These are phyloP conservation scores for Phataginus tricuspis DNA, from an alignment of 2,797 vertebrate species.

Conservation along the genomic window DNA sequence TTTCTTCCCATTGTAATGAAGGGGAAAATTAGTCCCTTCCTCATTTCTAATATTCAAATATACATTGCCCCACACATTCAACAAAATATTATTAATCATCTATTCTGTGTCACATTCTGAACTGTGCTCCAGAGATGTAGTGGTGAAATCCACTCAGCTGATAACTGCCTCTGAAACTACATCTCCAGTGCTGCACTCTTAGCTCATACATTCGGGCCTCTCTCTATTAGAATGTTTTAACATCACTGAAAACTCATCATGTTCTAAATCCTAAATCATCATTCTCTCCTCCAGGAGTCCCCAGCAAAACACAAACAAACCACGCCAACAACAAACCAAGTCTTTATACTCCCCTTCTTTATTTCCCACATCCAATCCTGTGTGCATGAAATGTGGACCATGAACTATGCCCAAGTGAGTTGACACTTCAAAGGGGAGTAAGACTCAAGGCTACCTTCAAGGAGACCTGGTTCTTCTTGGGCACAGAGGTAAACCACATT, in stretches of 20 bases:
- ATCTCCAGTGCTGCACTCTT: background rate
- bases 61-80: background rate
- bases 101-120: background rate
- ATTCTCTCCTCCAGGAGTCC: background rate
- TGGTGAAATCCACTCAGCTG: background rate
- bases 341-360: constrained; percentile 30
- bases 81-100: background rate
- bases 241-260: constrained; percentile 5
- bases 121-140: background rate
- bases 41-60: constrained; percentile 22
- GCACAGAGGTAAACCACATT: background rate
- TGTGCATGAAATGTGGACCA: background rate
- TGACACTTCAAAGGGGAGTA: constrained; percentile 17
- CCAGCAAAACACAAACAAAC: background rate
- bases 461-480: background rate
- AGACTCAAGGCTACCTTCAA: background rate
- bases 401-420: background rate
- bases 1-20: background rate
- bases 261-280: constrained; percentile 21
- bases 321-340: background rate
- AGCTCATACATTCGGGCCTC: background rate
- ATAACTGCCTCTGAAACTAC: background rate
- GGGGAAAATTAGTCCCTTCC: background rate
- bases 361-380: background rate
- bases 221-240: background rate